Base-by-base conservation (phyloP, 2,797 vertebrate species). In the Microctenopoma lineatum region DNA sequence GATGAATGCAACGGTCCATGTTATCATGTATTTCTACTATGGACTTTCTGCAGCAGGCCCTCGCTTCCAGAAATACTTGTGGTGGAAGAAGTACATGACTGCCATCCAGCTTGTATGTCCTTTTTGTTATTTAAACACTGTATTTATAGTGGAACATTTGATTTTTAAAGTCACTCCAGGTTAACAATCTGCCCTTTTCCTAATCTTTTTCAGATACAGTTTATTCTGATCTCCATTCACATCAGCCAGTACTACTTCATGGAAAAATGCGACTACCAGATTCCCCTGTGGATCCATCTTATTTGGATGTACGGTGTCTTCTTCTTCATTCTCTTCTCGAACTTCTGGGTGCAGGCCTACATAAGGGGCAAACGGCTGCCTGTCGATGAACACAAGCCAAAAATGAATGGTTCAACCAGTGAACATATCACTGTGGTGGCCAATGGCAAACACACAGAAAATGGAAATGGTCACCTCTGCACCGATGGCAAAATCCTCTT, bases 11-110 rank as follows among this genome's bases (percentile, higher is more conserved):
- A 64, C 80, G 4, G 97, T 99, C 80, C 98, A 99, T 1, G 95
- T 98, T 26, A 87, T 98, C 84, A 99, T 99, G 98, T 99, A 99
- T 89, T 93, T 92, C 54, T 99, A 99, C 89, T 99, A 99, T 0
- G 96, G 95, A 26, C 92, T 99, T 18, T 96, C 98, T 70, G 97
- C 98, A 66, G 94, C 97, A 0, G 98, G 98, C 51, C 97, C 97
- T 59, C 94, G 92, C 61, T 98, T 97, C 87, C 96, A 98, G 79
- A 98, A 97, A 79, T 99, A 95, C 78, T 90, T 99, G 59, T 99
- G 98, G 98, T 99, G 98, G 98, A 99, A 99, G 88, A 99, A 99
- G 63, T 94, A 99, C 81, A 97, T 99, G 95, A 99, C 98, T 0
- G 97, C 96, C 63, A 97, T 99, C 83, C 98, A 99, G 81, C 93